Evolutionary conservation across 2,797 vertebrate genomes (phyloP).

Genomic region (Typhlichthys eigenmanni): DNA sequence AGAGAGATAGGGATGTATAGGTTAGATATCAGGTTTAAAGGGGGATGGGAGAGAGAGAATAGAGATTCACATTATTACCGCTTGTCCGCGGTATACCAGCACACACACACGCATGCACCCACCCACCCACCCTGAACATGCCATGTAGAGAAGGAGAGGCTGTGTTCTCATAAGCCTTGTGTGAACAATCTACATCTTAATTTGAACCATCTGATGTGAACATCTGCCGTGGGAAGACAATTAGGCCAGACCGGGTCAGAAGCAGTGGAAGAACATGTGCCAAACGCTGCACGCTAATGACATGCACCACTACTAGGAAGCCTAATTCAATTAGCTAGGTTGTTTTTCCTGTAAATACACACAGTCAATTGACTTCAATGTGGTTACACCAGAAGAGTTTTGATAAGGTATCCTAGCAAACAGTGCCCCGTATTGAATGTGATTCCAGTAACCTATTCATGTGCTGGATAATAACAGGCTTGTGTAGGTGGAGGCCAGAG

Average conservation of each 20-base stretch:
- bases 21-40: background rate
- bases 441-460: conserved; percentile 64
- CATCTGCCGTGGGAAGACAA: conserved; percentile 76
- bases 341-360: conserved; percentile 5
- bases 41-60: too few species aligned
- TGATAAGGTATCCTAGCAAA: conserved; percentile 46
- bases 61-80: background rate
- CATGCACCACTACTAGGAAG: conserved; percentile 34
- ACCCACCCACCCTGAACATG: conserved; percentile 26
- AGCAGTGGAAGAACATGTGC: conserved; percentile 45
- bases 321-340: conserved; percentile 47
- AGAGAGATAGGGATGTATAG: background rate
- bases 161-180: conserved; percentile 72
- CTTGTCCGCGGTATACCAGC: conserved; percentile 3
- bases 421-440: conserved; percentile 59
- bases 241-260: conserved; percentile 56
- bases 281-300: conserved; percentile 21
- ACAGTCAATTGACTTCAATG: conserved; percentile 17
- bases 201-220: conserved; percentile 79
- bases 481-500: conserved; percentile 68
- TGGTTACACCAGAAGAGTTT: conserved; percentile 23
- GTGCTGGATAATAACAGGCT: conserved; percentile 65
- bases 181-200: conserved; percentile 75
- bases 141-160: conserved; percentile 56
- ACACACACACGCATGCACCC: conserved; percentile 16